A percentile compares a stretch with the other conserved stretches of the same genome.
Evolutionary conservation across 1,140 invertebrate genomes (phyloP).

Genomic region (Ectropis grisescens): DNA sequence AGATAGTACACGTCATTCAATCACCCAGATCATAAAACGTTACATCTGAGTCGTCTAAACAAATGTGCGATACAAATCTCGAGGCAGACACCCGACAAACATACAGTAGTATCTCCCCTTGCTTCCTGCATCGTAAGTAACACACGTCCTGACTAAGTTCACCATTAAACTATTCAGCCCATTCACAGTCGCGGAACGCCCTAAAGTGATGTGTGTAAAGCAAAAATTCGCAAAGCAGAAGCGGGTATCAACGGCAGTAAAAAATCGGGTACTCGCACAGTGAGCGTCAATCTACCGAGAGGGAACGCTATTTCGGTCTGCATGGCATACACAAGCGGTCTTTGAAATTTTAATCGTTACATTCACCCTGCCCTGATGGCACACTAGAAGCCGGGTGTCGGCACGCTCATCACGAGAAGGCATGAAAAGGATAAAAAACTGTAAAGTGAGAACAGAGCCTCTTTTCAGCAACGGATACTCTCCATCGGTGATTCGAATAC

Average conservation of each 20-base stretch:
- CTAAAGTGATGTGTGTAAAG: conserved; percentile 17
- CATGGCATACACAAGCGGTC: conserved; percentile 36
- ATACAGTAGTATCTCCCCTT: conserved; percentile 41
- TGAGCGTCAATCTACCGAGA: conserved; percentile 39
- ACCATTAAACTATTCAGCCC: too few relatives aligned
- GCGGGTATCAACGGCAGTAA: conserved; percentile 3
- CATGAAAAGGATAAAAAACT: conserved; percentile 13
- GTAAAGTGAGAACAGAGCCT: not conserved
- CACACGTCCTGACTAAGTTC: conserved; percentile 24
- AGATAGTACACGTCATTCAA: conserved; percentile 8
- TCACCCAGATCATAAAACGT: conserved; percentile 17
- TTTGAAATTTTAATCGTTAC: conserved; percentile 66
- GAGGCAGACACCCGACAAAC: conserved; percentile 30
- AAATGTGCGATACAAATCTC: conserved; percentile 43
- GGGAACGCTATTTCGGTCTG: conserved; percentile 51
- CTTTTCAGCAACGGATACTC: too few relatives aligned
- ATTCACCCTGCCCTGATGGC: conserved; percentile 53
- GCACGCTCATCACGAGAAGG: conserved; percentile 23
- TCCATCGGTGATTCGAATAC: too few relatives aligned
- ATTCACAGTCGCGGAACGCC: too few relatives aligned
- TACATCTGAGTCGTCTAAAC: conserved; percentile 22
- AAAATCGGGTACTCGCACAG: conserved; percentile 13
- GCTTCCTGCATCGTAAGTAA: conserved; percentile 48
- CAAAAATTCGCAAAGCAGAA: conserved; percentile 18
- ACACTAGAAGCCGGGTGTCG: conserved; percentile 30